Base-by-base conservation (phyloP, 2,113 vertebrate genomes). In the Zapus hudsonius region DNA sequence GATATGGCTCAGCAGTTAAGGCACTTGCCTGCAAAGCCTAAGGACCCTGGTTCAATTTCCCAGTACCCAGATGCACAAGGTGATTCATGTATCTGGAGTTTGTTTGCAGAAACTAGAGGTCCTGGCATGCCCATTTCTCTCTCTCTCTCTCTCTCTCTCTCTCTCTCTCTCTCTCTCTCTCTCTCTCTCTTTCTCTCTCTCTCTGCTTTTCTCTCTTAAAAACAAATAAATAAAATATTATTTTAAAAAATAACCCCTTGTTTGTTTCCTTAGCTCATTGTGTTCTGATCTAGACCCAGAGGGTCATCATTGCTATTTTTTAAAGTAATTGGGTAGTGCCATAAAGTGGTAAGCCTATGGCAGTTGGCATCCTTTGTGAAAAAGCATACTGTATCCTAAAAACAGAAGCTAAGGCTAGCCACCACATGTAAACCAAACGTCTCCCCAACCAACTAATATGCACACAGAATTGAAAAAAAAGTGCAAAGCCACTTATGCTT, bases 401-500 rank as follows among this genome's bases (percentile, higher is more conserved):
- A 70, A 70, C 7, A 78, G 57, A 25, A 90, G 31, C 52, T 44
- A 74, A 63, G 38, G 38, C 12, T 73, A 20, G 84, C 52, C 36
- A 59, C 29, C 25, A 42, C 36, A 23, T 63, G 40, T 44, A n/a
- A 87, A 33, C 25, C 44, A 2, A 16, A 25, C 20, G n/a, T 80
- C 23, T 33, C 31, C 31, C 22, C 23, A 11, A n/a, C 29, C 25
- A 47, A n/a, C 55, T 76, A 67, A 36, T 8, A 61, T 25, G 36
- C 64, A 80, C 0, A 70, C 25, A 79, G 31, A 94, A 87, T 44
- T 82, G 11, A 36, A 63, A 7, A 29, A 7, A 64, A 5, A 69
- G 12, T 82, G 61, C 7, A 92, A 93, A 67, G 6, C 81, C 69
- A 94, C 74, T 85, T 69, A 84, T 70, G 38, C 84, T 57, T 15